phyloP scores from a whole-genome alignment of 1,140 invertebrate genomes.

The Macrocentrus cingulum region DNA sequence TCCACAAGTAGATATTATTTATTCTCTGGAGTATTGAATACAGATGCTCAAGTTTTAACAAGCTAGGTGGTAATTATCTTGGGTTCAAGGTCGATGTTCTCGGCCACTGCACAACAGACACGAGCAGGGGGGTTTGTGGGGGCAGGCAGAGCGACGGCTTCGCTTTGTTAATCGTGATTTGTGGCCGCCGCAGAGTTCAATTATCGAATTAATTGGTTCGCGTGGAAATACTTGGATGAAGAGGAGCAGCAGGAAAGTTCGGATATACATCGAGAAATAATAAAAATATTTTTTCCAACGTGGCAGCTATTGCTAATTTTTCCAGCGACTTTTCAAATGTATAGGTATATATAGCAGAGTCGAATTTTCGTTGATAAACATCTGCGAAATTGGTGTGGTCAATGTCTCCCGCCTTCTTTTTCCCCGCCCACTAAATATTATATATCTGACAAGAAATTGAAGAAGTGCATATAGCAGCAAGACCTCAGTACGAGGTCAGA shows the following conservation, averaged over 20 bases:
- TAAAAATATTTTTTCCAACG: too few relatives aligned
- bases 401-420: too few relatives aligned
- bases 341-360: too few relatives aligned
- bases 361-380: too few relatives aligned
- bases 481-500: slow-evolving; percentile 6
- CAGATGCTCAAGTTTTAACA: background rate
- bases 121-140: background rate
- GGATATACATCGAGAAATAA: background rate
- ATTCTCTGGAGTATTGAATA: too few relatives aligned
- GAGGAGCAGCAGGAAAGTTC: background rate
- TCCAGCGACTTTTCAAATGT: too few relatives aligned
- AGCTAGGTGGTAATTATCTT: background rate
- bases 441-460: background rate
- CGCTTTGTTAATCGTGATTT: slow-evolving; percentile 27
- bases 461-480: background rate
- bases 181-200: slow-evolving; percentile 25
- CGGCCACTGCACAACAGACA: background rate
- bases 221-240: slow-evolving; percentile 10
- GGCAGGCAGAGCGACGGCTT: slow-evolving; percentile 13
- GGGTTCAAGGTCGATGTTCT: slow-evolving; percentile 6
- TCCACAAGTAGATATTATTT: too few relatives aligned
- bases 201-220: slow-evolving; percentile 32
- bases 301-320: too few relatives aligned
- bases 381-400: too few relatives aligned
- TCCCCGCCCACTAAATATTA: too few relatives aligned